Base-by-base conservation (phyloP, 2,888 invertebrate genomes). In the Mesorhabditis spiculigera region DNA sequence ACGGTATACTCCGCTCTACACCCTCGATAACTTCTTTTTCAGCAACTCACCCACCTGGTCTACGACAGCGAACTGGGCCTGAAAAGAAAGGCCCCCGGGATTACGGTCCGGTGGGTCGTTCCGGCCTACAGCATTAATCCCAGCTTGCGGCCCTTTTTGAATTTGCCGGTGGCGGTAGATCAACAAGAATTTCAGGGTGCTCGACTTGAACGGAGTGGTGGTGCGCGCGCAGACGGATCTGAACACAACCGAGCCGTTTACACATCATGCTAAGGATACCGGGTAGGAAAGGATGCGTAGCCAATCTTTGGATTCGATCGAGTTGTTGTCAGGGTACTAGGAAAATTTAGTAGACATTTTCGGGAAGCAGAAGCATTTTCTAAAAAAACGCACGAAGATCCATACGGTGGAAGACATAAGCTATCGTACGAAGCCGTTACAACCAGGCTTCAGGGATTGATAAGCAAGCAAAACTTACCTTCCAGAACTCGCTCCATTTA, bases 191-290 rank as follows among this genome's bases (percentile, higher is more conserved):
- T 50, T n/a, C 3, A 50, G 73, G 4, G 69, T 78, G 58, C 74
- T 81, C 58, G 82, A 82, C 69, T 71, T 82, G 50, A 82, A 82
- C 68, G 74, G 77, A 41, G 75, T 77, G 45, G 75, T 78, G 3
- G 68, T 79, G 69, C 71, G 78, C 28, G 78, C 81, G 6, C 78
- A 77, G 76, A 74, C 77, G 63, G 73, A 77, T 43, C 65, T 81
- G 67, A 82, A 82, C 72, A 78, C 76, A 2, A 75, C 79, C 6
- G 80, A 78, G 61, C 80, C 82, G 4, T 82, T 81, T 65, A 77
- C 79, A 43, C 80, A 82, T 70, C 82, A 82, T 63, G 69, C 70
- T 5, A 72, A 75, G 5, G 75, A 78, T 61, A 76, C 78, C 28
- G 69, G 73, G 81, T 81, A 64, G 66, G 77, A 10, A n/a, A 50